Conservation (phyloP, 2,888 invertebrate genomes). For the Orthonevra nobilis region DNA sequence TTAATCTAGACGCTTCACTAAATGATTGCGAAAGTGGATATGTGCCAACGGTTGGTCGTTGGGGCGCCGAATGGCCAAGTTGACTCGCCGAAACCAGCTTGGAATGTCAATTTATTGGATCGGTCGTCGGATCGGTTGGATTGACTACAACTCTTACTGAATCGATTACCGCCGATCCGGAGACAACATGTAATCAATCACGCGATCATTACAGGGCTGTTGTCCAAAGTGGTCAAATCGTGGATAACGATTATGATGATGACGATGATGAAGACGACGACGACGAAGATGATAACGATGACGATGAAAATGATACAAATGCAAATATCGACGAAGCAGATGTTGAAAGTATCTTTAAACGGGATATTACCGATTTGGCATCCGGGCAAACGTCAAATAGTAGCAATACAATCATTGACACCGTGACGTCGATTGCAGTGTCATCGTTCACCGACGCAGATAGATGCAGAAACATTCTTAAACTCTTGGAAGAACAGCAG, state of each 20-base stretch:
- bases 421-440: conserved; percentile 76
- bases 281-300: conserved; percentile 61
- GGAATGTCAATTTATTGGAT: conserved; percentile 80
- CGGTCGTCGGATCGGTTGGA: conserved; percentile 76
- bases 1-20: conserved; percentile 79
- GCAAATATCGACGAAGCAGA: conserved; percentile 52
- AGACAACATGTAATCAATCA: conserved; percentile 64
- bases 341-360: conserved; percentile 40
- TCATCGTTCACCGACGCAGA: conserved; percentile 73
- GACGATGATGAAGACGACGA: conserved; percentile 72
- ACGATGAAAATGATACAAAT: conserved; percentile 45
- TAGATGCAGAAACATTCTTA: conserved; percentile 76
- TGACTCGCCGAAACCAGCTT: conserved; percentile 90
- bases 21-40: conserved; percentile 83
- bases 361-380: conserved; percentile 56
- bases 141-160: conserved; percentile 76
- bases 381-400: conserved; percentile 57
- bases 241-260: conserved; percentile 73
- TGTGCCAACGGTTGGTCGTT: conserved; percentile 92
- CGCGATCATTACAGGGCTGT: conserved; percentile 56
- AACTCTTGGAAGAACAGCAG: conserved; percentile 75
- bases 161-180: conserved; percentile 67
- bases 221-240: conserved; percentile 63
- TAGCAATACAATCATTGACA: conserved; percentile 70
- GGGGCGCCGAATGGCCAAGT: conserved; percentile 98